A percentile compares a stretch with the other conserved stretches of the same genome.
Evolutionary conservation across 2,888 invertebrate species (phyloP).

Genomic region (Ichneumoninae sp.): DNA sequence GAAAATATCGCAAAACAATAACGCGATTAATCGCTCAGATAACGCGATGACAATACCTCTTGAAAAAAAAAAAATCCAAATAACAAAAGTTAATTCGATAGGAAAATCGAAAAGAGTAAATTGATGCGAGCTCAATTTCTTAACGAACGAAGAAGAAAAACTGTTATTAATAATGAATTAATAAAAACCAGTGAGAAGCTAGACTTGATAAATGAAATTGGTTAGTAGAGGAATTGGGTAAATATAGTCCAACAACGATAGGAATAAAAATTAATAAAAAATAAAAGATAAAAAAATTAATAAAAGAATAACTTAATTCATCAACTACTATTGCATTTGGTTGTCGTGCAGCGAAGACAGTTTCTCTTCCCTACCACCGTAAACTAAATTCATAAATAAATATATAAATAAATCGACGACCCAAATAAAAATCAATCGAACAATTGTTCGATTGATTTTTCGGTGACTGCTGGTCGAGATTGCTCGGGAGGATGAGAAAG

Average conservation of each 20-base stretch:
- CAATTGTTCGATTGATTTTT: background rate
- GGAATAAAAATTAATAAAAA: background rate
- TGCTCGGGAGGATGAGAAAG: background rate
- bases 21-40: background rate
- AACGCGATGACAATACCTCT: background rate
- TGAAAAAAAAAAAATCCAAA: background rate
- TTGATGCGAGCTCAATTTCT: no score
- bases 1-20: background rate
- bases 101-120: background rate
- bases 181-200: no score
- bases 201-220: no score
- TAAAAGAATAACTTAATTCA: background rate
- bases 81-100: no score
- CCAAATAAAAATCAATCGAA: background rate
- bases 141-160: no score
- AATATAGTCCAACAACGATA: background rate
- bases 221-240: no score
- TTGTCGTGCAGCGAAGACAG: background rate
- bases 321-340: no score
- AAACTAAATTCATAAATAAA: background rate
- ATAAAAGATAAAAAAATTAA: background rate
- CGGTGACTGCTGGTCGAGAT: background rate
- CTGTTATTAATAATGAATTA: no score
- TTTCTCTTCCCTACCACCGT: background rate
- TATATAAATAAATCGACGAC: background rate